Evolutionary conservation across 2,797 vertebrate genomes (phyloP).

Genomic region (Amphiprion clarkii): DNA sequence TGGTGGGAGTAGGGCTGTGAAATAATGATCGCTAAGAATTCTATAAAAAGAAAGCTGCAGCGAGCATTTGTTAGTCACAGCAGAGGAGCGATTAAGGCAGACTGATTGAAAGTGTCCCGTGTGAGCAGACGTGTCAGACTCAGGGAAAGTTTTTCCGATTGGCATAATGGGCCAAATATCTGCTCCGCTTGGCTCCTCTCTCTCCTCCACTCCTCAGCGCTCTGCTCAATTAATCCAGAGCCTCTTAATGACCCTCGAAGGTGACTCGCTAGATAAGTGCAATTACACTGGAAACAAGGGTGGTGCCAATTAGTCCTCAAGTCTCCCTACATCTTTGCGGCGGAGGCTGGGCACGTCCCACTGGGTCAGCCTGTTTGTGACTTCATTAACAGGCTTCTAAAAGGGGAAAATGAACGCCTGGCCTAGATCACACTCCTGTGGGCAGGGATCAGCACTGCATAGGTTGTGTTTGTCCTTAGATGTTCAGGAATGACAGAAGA

Average conservation of each 20-base stretch:
- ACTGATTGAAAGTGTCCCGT: conserved; percentile 78
- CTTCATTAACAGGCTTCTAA: conserved; percentile 87
- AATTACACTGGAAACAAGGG: conserved; percentile 87
- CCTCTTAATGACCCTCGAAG: conserved; percentile 88
- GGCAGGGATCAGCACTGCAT: conserved; percentile 54
- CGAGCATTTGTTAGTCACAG: conserved; percentile 75
- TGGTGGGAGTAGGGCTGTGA: conserved; percentile 74
- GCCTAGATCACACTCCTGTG: conserved; percentile 73
- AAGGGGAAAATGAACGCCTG: conserved; percentile 82
- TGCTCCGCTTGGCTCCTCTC: conserved; percentile 66
- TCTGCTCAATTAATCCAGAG: conserved; percentile 87
- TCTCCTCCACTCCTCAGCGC: conserved; percentile 60
- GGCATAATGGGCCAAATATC: conserved; percentile 84
- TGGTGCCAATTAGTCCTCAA: conserved; percentile 87
- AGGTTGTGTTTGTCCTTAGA: conserved; percentile 59
- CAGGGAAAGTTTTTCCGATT: conserved; percentile 76
- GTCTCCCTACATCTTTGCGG: conserved; percentile 77
- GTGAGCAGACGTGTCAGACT: conserved; percentile 74
- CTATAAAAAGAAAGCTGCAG: conserved; percentile 80
- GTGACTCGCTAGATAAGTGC: conserved; percentile 88
- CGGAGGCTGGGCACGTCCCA: conserved; percentile 77
- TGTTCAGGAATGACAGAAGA: conserved; percentile 48
- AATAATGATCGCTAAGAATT: conserved; percentile 79
- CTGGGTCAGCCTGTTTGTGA: conserved; percentile 83
- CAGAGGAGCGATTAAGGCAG: conserved; percentile 77